A percentile compares a stretch with the other conserved stretches of the same genome.
Evolutionary conservation across 2,113 vertebrate species (phyloP).

Genomic region (Haemorhous mexicanus): DNA sequence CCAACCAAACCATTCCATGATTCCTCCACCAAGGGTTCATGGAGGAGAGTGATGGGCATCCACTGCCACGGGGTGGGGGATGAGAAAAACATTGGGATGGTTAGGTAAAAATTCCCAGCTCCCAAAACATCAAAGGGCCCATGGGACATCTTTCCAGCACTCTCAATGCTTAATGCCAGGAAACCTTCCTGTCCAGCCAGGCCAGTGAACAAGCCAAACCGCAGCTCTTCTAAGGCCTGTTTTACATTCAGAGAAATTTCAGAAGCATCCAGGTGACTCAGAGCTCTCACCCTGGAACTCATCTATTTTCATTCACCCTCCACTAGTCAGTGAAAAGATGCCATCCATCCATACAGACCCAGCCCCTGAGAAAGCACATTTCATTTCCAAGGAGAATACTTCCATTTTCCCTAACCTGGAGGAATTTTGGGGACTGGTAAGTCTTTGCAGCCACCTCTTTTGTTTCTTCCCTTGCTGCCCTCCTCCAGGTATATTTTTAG

Average conservation of each 20-base stretch:
- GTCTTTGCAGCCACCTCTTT: not conserved
- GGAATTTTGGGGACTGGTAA: not conserved
- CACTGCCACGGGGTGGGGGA: fast-evolving
- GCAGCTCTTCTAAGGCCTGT: not conserved
- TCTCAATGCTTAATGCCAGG: not conserved
- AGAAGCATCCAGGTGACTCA: not conserved
- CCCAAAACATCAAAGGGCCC: not conserved
- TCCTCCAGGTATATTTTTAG: not conserved
- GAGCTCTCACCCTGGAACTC: not conserved
- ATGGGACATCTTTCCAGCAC: not conserved
- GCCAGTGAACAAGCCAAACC: not conserved
- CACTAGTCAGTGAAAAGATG: not conserved
- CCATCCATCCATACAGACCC: not conserved
- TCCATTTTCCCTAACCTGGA: not conserved
- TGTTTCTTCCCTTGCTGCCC: not conserved
- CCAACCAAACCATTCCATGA: not conserved
- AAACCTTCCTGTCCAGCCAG: not conserved
- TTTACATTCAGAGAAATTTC: not conserved
- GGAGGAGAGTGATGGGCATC: not conserved
- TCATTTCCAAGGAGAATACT: not conserved
- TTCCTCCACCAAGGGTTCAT: not conserved
- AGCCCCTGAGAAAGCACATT: not conserved
- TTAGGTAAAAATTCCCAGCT: not conserved
- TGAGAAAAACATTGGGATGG: fast-evolving
- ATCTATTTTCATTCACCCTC: not conserved